Evolutionary conservation across 92 coral and sea anemone species (phyloP).

Genomic region (Umimayanthus kanabou): DNA sequence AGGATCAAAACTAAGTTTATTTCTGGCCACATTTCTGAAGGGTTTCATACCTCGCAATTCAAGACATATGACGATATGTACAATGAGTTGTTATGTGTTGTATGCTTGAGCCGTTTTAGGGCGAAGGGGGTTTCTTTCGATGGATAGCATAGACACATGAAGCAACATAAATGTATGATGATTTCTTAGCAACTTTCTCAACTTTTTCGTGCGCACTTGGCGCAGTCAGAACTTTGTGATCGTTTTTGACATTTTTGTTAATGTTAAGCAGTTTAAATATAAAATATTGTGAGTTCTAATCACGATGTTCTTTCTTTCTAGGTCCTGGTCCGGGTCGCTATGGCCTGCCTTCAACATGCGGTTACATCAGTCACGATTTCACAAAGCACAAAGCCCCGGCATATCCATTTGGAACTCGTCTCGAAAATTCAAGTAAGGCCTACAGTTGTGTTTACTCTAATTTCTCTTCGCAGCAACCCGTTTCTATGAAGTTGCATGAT

Average conservation of each 20-base stretch:
- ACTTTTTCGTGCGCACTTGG: too few relatives aligned
- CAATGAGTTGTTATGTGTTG: too few relatives aligned
- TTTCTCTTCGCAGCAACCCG: slow-evolving; percentile 11
- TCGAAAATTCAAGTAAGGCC: slow-evolving; percentile 86
- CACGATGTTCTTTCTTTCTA: slow-evolving; percentile 33
- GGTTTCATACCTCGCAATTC: not conserved
- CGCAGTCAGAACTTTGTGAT: too few relatives aligned
- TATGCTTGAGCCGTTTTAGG: too few relatives aligned
- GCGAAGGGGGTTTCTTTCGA: too few relatives aligned
- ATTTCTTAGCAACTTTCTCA: too few relatives aligned
- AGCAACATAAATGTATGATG: too few relatives aligned
- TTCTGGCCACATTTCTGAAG: not conserved
- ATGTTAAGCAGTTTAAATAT: too few relatives aligned
- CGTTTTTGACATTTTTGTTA: too few relatives aligned
- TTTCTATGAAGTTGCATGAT: not conserved
- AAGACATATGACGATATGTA: too few relatives aligned
- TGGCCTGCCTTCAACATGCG: slow-evolving; percentile 88
- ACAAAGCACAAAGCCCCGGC: slow-evolving; percentile 82
- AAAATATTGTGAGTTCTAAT: not conserved
- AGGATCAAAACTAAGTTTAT: not conserved
- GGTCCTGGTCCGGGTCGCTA: slow-evolving; percentile 98
- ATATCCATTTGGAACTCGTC: slow-evolving; percentile 82
- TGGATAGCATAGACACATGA: too few relatives aligned
- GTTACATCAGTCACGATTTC: slow-evolving; percentile 73
- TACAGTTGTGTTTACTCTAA: slow-evolving; percentile 13